Evolutionary conservation across 1,140 invertebrate genomes (phyloP).

Genomic region (Temnothorax longispinosus): DNA sequence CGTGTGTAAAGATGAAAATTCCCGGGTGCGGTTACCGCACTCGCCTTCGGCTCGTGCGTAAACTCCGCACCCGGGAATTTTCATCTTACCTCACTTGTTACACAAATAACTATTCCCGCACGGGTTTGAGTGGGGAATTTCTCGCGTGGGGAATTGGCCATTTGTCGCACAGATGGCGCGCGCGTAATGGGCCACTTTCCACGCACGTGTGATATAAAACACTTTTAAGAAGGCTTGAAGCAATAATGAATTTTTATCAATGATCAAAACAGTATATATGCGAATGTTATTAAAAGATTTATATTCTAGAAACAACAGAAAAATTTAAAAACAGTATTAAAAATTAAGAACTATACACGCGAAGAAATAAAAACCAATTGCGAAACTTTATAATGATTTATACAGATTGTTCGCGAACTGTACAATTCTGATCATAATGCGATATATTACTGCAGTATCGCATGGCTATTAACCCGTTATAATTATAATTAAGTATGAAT

Average conservation of each 20-base stretch:
- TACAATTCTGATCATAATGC: neutral
- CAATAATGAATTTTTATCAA: neutral
- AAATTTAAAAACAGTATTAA: neutral
- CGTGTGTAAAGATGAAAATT: too few relatives aligned
- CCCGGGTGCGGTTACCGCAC: too few relatives aligned
- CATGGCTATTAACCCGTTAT: slow-evolving; percentile 62
- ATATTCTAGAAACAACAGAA: neutral
- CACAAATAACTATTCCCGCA: too few relatives aligned
- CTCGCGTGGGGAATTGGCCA: too few relatives aligned
- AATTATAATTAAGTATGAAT: slow-evolving; percentile 60
- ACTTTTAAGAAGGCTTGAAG: neutral
- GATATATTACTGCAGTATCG: neutral
- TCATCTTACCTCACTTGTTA: too few relatives aligned
- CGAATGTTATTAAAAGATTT: too few relatives aligned
- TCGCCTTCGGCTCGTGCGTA: too few relatives aligned
- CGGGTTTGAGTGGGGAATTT: too few relatives aligned
- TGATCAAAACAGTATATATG: neutral
- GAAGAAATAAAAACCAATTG: neutral
- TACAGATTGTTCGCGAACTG: neutral
- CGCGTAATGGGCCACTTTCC: too few relatives aligned
- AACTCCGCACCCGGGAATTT: too few relatives aligned
- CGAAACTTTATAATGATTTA: neutral
- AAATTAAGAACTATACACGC: neutral
- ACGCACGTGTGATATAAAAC: too few relatives aligned
- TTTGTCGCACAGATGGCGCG: too few relatives aligned